phyloP scores from a whole-genome alignment of 2,888 invertebrate genomes.

The Melanophora roralis region DNA sequence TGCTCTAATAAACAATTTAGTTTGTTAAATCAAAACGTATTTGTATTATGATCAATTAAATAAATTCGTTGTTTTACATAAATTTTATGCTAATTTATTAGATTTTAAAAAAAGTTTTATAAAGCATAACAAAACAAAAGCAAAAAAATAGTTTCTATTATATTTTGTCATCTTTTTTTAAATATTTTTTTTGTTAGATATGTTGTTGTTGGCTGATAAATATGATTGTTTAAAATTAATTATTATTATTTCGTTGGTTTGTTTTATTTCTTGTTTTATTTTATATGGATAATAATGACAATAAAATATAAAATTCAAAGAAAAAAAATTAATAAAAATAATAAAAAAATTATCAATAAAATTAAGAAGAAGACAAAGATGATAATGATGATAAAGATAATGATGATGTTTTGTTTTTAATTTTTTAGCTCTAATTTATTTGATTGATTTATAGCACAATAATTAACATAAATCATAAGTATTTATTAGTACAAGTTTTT shows the following conservation, averaged over 20 bases:
- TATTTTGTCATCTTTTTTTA: neutral
- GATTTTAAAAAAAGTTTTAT: conserved; percentile 5
- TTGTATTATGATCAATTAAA: conserved; percentile 60
- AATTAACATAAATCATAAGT: conserved; percentile 60
- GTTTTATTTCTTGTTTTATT: conserved; percentile 30
- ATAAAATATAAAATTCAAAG: neutral
- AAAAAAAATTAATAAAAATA: neutral
- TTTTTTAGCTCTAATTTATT: conserved; percentile 64
- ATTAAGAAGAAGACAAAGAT: neutral
- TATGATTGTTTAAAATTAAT: conserved; percentile 16
- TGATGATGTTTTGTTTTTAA: conserved; percentile 48
- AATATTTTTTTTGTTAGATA: neutral
- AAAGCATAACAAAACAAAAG: conserved; percentile 32
- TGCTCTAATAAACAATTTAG: neutral
- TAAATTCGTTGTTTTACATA: conserved; percentile 55
- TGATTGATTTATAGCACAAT: conserved; percentile 64
- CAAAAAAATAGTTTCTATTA: conserved; percentile 17
- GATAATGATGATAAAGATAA: neutral
- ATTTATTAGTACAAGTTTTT: conserved; percentile 59
- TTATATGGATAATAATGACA: conserved; percentile 30
- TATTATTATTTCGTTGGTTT: conserved; percentile 13
- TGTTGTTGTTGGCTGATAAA: conserved; percentile 8
- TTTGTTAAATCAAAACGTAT: neutral
- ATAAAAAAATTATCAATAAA: conserved; percentile 3
- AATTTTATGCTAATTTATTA: conserved; percentile 54